phyloP scores from a whole-genome alignment of 2,797 vertebrate species.

The Scolopax rusticola region DNA sequence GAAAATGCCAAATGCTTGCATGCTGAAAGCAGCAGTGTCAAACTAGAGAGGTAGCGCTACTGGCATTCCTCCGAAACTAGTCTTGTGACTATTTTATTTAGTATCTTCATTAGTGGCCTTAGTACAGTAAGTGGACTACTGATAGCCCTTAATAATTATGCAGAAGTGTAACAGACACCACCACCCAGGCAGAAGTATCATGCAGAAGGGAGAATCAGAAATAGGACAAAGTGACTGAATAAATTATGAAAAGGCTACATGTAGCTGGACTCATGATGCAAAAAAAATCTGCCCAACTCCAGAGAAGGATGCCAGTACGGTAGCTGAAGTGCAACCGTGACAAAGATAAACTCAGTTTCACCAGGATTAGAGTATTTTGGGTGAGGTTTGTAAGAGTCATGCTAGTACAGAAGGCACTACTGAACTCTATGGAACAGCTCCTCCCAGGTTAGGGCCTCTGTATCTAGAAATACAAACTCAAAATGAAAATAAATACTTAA shows the following conservation, averaged over 20 bases:
- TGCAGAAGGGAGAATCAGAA: background rate
- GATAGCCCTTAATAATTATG: background rate
- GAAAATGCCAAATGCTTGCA: background rate
- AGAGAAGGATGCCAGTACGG: background rate
- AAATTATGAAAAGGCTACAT: background rate
- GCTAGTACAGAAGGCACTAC: background rate
- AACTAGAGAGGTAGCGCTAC: background rate
- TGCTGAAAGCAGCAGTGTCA: background rate
- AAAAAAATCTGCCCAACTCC: background rate
- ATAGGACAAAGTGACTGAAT: background rate
- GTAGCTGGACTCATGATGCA: accelerated
- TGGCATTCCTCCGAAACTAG: background rate
- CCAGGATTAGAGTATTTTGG: background rate
- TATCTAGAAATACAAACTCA: background rate
- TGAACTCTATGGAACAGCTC: background rate
- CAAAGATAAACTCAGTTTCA: background rate
- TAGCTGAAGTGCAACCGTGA: background rate
- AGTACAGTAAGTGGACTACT: background rate
- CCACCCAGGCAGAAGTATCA: background rate
- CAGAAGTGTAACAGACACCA: background rate
- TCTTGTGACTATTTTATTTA: background rate
- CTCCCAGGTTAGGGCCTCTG: background rate
- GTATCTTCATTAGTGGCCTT: background rate
- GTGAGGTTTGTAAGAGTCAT: background rate
- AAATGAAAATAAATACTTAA: background rate